Evolutionary conservation across 2,888 invertebrate genomes (phyloP), one percentile per base, ranked within the genome.

Genomic region (Saturnia japonica): DNA sequence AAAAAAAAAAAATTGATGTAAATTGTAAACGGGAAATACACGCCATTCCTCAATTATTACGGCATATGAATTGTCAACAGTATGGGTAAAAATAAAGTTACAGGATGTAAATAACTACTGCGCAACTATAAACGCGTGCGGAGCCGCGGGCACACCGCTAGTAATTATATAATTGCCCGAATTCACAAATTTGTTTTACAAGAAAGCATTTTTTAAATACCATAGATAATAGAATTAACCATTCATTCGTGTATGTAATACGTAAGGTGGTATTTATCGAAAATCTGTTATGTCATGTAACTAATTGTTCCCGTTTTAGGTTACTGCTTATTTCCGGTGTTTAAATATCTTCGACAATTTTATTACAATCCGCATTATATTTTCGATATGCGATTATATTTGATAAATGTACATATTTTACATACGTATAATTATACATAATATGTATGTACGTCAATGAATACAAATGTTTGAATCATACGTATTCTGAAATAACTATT

Each of bases 221-320:
- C n/a, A 40, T 19, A 64, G n/a, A 64, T 64, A 64, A 34, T 28
- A 60, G 3, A 60, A 60, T 34, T 64, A 34, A 64, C 64, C 57
- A n/a, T 64, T 19, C 64, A n/a, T 64, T 64, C 4, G 64, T 19
- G 34, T 64, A 40, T 40, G 40, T 64, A 64, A 40, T 40, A 25
- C 19, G 40, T 64, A 4, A 40, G 40, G 12, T 64, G 40, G 40
- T 19, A 64, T 64, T 64, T 64, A 64, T n/a, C 1, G 34, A 64
- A 9, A 64, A 64, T 40, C 28, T 62, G n/a, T 40, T 19, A n/a
- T n/a, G 40, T 57, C 64, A 40, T 64, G 64, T 64, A 64, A 40
- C 40, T 19, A 64, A 64, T 40, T 64, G 19, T 64, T 64, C 34
- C 16, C 34, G 1, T 40, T 64, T 64, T 40, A 40, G 64, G 64